Base-by-base conservation (phyloP, 1,140 invertebrate species). In the Diabrotica virgifera region DNA sequence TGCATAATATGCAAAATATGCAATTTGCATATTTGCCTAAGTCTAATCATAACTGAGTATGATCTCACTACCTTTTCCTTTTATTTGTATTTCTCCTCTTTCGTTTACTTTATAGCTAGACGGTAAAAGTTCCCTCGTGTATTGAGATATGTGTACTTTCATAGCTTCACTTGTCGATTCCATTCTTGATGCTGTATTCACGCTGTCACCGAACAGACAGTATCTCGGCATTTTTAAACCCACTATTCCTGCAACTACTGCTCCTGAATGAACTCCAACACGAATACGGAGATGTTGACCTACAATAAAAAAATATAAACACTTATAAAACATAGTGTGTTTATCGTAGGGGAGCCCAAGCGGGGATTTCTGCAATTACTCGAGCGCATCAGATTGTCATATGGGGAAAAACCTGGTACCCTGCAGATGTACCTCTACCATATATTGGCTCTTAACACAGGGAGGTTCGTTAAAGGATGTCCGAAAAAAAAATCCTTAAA, bases 81-180 rank as follows among this genome's bases (percentile, higher is more conserved):
- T 94, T 0, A 94, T 89, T 68, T 90, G 86, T 64, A 93, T 91
- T 78, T 92, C 89, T 9, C 90, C 91, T 13, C 94, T 84, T 77
- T 95, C 91, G 10, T 84, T 84, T 5, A 94, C 87, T 67, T 84
- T 85, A 76, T 96, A 98, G 0, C 84, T 85, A 0, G 86, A 81
- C 0, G 90, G 87, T 5, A 98, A 80, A 5, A 93, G 80, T 69
- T 90, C 85, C 72, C 85, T 88, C 0, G 94, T 97, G 0, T 90
- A 89, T 75, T 97, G 87, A 0, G 94, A 96, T 70, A 98, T 93
- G 74, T 98, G 95, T 68, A 98, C 94, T 80, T 93, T 92, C 90
- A 96, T 96, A 0, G 93, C 89, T 76, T 90, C 87, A 62, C 92
- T 93, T 0, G 92, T 95, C 1, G 92, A 93, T 76, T 97, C 94